phyloP scores from a whole-genome alignment of 2,888 invertebrate genomes.

The Copidosoma aretas region DNA sequence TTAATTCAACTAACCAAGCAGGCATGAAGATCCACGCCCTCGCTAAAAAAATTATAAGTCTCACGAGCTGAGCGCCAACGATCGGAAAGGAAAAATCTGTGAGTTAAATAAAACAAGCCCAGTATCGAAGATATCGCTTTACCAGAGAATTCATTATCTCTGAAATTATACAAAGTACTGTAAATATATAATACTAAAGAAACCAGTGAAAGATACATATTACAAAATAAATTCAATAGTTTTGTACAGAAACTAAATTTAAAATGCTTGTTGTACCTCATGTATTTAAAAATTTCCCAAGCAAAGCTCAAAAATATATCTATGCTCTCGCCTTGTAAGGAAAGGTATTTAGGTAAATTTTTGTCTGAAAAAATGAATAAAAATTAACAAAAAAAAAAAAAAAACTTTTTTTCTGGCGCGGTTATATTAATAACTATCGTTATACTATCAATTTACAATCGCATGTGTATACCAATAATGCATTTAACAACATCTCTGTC shows the following conservation, averaged over 20 bases:
- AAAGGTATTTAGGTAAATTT: slow-evolving; percentile 39
- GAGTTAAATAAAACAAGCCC: slow-evolving; percentile 50
- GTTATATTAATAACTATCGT: slow-evolving; percentile 30
- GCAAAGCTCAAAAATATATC: slow-evolving; percentile 46
- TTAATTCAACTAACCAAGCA: slow-evolving; percentile 50
- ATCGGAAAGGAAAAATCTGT: slow-evolving; percentile 50
- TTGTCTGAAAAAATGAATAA: slow-evolving; percentile 43
- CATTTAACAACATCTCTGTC: slow-evolving; percentile 44
- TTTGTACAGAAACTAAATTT: slow-evolving; percentile 16
- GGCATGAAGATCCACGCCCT: slow-evolving; percentile 48
- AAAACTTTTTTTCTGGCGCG: slow-evolving; percentile 26
- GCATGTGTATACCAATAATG: slow-evolving; percentile 47
- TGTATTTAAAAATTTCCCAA: slow-evolving; percentile 52
- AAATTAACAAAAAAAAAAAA: slow-evolving; percentile 25
- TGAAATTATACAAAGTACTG: slow-evolving; percentile 32
- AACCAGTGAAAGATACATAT: too few species aligned
- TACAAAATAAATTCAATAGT: slow-evolving; percentile 14
- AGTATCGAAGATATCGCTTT: slow-evolving; percentile 50
- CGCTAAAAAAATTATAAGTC: slow-evolving; percentile 49
- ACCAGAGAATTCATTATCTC: slow-evolving; percentile 47
- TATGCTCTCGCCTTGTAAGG: slow-evolving; percentile 38
- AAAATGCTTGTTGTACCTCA: slow-evolving; percentile 45
- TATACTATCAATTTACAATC: slow-evolving; percentile 21
- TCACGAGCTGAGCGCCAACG: slow-evolving; percentile 49
- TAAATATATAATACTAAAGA: slow-evolving; percentile 1